Conservation (phyloP, 2,888 invertebrate genomes). For the Macrophya annulata region DNA sequence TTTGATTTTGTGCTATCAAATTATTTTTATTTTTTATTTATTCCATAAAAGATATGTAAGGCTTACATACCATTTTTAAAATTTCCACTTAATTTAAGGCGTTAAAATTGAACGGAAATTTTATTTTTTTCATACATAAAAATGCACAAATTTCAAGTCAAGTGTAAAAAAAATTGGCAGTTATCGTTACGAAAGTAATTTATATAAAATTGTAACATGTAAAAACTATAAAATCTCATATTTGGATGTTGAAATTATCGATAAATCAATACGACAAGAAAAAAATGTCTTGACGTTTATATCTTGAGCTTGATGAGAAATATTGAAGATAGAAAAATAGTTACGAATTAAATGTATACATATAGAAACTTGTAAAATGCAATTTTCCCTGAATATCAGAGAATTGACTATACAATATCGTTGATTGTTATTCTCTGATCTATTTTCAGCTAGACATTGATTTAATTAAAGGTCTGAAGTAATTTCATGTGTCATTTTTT, state of each 20-base stretch:
- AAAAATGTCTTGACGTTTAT: not conserved
- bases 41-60: not conserved
- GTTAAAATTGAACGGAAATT: conserved; percentile 15
- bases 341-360: conserved; percentile 5
- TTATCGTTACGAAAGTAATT: not conserved
- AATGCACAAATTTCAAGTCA: conserved; percentile 12
- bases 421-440: conserved; percentile 20
- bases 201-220: not conserved
- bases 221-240: conserved; percentile 16
- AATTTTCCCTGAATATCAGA: conserved; percentile 36
- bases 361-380: not conserved
- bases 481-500: conserved; percentile 33
- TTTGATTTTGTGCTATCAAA: conserved; percentile 46
- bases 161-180: conserved; percentile 30
- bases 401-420: conserved; percentile 22
- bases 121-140: not conserved
- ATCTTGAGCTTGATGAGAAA: not conserved
- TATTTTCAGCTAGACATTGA: not conserved
- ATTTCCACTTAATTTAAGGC: not conserved
- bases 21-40: not conserved
- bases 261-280: not conserved
- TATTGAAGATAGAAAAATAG: conserved; percentile 25
- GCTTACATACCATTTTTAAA: not conserved
- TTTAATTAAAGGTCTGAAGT: not conserved
- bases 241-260: not conserved